phyloP scores from a whole-genome alignment of 2,888 invertebrate species.

The Melieria crassipennis region DNA sequence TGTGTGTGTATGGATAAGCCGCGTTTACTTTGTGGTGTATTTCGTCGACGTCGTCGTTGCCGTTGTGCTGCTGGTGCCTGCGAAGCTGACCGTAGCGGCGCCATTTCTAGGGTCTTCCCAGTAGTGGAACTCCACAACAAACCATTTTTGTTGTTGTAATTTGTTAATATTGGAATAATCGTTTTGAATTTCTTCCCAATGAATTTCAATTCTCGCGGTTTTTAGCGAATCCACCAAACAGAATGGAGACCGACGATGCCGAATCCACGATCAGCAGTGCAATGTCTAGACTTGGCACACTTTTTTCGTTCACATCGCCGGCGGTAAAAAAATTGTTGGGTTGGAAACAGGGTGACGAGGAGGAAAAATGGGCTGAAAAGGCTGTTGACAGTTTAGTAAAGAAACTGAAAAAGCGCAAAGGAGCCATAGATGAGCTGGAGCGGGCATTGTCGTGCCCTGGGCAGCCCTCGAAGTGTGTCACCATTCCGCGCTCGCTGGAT shows the following conservation, averaged over 20 bases:
- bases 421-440: constrained; percentile 92
- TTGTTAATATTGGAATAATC: too few relatives aligned
- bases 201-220: background rate
- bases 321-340: constrained; percentile 95
- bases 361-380: constrained; percentile 99
- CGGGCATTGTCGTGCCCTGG: constrained; percentile 94
- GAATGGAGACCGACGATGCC: constrained; percentile 87
- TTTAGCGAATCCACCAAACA: constrained; percentile 55
- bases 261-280: constrained; percentile 88
- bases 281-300: constrained; percentile 91
- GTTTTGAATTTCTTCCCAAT: too few relatives aligned
- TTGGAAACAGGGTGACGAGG: constrained; percentile 98
- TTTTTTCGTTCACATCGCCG: constrained; percentile 97
- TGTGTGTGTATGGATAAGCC: background rate
- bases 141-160: too few relatives aligned
- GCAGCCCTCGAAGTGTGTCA: constrained; percentile 96
- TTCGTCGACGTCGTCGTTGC: background rate
- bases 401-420: constrained; percentile 94
- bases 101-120: too few relatives aligned
- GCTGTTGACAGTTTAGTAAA: constrained; percentile 98
- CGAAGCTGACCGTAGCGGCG: too few relatives aligned
- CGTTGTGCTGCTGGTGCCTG: background rate
- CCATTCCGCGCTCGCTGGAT: constrained; percentile 95
- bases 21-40: background rate
- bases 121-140: too few relatives aligned